phyloP scores from a whole-genome alignment of 1,140 invertebrate genomes.

The Spodoptera litura region DNA sequence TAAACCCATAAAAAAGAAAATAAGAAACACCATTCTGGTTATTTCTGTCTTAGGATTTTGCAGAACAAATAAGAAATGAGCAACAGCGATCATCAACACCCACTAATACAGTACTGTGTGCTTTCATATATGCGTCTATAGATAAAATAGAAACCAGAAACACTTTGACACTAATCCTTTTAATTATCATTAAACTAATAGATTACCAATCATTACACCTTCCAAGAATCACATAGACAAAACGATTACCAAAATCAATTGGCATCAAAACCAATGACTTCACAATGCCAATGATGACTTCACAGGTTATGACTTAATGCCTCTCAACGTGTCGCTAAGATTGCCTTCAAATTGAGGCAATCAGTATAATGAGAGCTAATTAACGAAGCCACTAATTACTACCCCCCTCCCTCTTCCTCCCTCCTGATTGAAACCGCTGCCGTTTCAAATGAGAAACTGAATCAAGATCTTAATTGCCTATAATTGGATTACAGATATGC shows the following conservation, averaged over 20 bases:
- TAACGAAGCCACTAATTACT: slow-evolving; percentile 36
- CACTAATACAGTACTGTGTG: too few species aligned
- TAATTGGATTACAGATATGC: slow-evolving; percentile 31
- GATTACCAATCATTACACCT: not conserved
- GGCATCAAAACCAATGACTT: not conserved
- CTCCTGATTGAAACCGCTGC: slow-evolving; percentile 27
- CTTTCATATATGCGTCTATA: too few species aligned
- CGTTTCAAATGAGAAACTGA: slow-evolving; percentile 43
- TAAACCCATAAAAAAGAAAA: too few species aligned
- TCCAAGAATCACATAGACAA: not conserved
- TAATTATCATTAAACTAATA: too few species aligned
- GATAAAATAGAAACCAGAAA: too few species aligned
- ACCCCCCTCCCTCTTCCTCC: too few species aligned
- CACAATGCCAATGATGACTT: not conserved
- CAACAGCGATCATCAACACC: too few species aligned
- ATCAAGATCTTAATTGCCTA: slow-evolving; percentile 31
- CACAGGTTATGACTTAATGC: not conserved
- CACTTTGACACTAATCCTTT: too few species aligned
- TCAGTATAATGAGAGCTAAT: slow-evolving; percentile 46
- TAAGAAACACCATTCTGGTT: too few species aligned
- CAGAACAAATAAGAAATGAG: too few species aligned
- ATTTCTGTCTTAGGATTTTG: too few species aligned
- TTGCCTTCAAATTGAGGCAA: slow-evolving; percentile 43
- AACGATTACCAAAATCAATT: not conserved
- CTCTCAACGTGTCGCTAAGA: slow-evolving; percentile 36